These are phyloP conservation scores for Heteromyza rotundicornis DNA, from an alignment of 2,888 invertebrate species.

Conservation along the genomic window DNA sequence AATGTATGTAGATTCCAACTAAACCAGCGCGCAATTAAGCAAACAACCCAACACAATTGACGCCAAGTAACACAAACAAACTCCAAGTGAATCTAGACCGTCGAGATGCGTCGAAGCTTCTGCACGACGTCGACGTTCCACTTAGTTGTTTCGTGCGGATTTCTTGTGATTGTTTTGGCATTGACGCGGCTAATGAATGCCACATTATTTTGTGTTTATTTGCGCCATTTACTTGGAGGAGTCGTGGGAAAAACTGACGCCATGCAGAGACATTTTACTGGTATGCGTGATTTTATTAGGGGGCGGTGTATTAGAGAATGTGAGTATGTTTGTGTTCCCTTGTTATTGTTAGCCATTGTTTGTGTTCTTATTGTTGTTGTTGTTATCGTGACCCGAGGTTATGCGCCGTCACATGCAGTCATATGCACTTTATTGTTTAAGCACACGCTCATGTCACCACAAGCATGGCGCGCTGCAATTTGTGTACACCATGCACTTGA, in stretches of 20 bases:
- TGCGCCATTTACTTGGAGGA: background rate
- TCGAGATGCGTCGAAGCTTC: background rate
- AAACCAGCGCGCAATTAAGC: too few species aligned
- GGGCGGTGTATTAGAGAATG: background rate
- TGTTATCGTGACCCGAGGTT: background rate
- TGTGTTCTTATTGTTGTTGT: background rate
- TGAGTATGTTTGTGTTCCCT: background rate
- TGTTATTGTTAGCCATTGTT: background rate
- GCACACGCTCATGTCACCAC: conserved; percentile 17
- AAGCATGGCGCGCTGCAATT: conserved; percentile 16
- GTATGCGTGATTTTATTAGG: background rate
- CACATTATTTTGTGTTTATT: background rate
- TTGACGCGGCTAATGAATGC: background rate
- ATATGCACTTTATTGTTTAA: conserved; percentile 17
- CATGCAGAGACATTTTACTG: too few species aligned
- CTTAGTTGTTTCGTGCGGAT: too few species aligned
- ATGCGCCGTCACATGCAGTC: conserved; percentile 17
- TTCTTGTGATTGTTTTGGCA: background rate
- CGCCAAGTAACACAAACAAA: too few species aligned
- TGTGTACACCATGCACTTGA: background rate
- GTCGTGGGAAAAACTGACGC: too few species aligned
- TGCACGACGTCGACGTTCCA: background rate
- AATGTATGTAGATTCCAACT: too few species aligned
- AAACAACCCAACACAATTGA: too few species aligned
- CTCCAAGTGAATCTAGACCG: background rate